Base-by-base conservation (phyloP, 2,113 vertebrate species). In the Gnathonemus longibarbis region DNA sequence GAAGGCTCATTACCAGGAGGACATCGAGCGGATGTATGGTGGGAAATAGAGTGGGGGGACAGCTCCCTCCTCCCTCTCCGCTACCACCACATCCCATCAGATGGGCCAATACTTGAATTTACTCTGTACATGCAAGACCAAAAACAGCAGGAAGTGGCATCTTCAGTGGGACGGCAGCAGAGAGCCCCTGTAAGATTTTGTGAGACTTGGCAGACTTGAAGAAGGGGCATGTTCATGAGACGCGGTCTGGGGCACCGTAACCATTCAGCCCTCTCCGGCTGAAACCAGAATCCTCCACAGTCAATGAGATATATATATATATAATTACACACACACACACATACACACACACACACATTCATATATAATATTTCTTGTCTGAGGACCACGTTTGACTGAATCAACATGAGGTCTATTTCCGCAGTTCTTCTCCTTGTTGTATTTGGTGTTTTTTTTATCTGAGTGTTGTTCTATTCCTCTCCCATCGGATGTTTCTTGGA, bases 11-110 rank as follows among this genome's bases (percentile, higher is more conserved):
- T 99, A 99, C 93, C 97, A 97, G 90, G 93, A 91, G 8, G 98
- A 98, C 95, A 99, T 99, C 10, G 97, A 98, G 49, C 95, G 96
- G 77, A 96, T 99, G 97, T 99, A 99, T 0, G 97, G 97, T 0
- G 96, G 96, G 74, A 96, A 94, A 8, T 98, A 96, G 92, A 13
- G 39, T 53, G 46, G 27, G 31, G 53, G 11, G 6, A 88, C 89
- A 87, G 77, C 92, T 17, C 84, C 66, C 80, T 53, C 90, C 83
- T 66, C 49, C 89, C 88, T 84, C 21, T 48, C 90, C 49, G 91
- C 89, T 92, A 24, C 85, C 15, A 42, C 9, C 45, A n/a, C 19
- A 86, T 94, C 91, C 92, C 94, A 94, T 95, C 94, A 94, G 95
- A 95, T 90, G 95, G 94, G 93, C 95, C 90, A 94, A 95, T 95